Evolutionary conservation across 2,113 vertebrate species (phyloP).

Genomic region (Marcusenius ussheri): DNA sequence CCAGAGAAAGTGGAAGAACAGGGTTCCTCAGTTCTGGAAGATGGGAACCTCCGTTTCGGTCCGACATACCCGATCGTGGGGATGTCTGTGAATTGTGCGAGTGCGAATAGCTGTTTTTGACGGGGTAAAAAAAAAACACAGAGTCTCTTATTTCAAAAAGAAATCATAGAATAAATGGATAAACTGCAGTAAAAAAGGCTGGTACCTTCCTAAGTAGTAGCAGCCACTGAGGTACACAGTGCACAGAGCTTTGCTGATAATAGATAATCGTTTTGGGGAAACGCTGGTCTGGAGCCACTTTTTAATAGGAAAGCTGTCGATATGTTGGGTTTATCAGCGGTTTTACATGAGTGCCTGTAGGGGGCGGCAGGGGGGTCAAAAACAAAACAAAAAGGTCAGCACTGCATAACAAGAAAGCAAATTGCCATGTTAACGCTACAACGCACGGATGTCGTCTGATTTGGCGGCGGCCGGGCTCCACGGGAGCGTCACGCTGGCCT

Average conservation of each 20-base stretch:
- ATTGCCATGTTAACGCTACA: constrained; percentile 13
- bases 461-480: constrained; percentile 9
- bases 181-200: not conserved
- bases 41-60: not conserved
- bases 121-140: not conserved
- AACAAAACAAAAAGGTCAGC: constrained; percentile 24
- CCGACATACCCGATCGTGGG: not conserved
- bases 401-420: constrained; percentile 2
- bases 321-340: constrained; percentile 50
- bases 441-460: constrained; percentile 37
- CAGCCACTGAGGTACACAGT: constrained; percentile 42
- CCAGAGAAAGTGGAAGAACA: not conserved
- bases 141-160: not conserved
- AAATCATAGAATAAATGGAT: not conserved
- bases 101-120: not conserved
- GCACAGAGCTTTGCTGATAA: constrained; percentile 49
- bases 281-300: constrained; percentile 47
- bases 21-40: not conserved
- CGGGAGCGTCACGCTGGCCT: not conserved
- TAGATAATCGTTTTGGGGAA: constrained; percentile 47
- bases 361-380: constrained; percentile 39
- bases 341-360: constrained; percentile 31
- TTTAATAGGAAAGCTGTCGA: constrained; percentile 61
- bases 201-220: constrained; percentile 19
- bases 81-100: not conserved